phyloP scores from a whole-genome alignment of 1,140 invertebrate genomes.

The Saxidomus purpurata region DNA sequence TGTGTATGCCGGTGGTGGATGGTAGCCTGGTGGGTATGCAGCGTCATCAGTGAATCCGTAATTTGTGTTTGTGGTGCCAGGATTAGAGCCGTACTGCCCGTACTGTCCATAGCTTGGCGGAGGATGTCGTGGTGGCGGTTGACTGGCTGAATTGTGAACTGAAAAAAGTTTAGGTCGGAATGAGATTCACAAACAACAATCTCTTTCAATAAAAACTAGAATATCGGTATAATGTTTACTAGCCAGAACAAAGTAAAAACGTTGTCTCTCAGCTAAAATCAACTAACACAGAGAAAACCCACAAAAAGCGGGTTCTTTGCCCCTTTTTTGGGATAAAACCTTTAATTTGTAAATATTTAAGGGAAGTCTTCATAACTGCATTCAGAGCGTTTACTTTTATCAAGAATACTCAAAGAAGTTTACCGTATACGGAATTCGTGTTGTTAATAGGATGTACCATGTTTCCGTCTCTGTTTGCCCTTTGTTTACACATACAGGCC shows the following conservation, averaged over 20 bases:
- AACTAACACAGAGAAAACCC: too few relatives aligned
- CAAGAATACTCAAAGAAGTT: background rate
- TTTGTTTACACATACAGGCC: constrained; percentile 44
- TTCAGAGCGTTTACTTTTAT: too few relatives aligned
- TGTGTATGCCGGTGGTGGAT: constrained; percentile 16
- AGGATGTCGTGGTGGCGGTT: background rate
- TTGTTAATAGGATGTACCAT: constrained; percentile 27
- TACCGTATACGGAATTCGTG: constrained; percentile 43
- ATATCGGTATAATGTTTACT: too few relatives aligned
- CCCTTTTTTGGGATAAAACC: too few relatives aligned
- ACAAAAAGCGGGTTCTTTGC: too few relatives aligned
- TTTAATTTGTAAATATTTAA: too few relatives aligned
- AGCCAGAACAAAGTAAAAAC: too few relatives aligned
- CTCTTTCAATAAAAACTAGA: too few relatives aligned
- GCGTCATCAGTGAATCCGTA: constrained; percentile 18
- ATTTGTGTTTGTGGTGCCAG: background rate
- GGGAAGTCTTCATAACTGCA: too few relatives aligned
- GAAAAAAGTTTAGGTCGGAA: too few relatives aligned
- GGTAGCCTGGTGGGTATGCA: constrained; percentile 17
- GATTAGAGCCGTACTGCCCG: background rate
- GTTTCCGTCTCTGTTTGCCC: background rate
- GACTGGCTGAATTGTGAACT: background rate
- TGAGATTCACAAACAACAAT: too few relatives aligned
- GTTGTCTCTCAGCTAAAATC: too few relatives aligned
- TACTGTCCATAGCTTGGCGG: background rate